phyloP scores from a whole-genome alignment of 92 coral and sea anemone genomes.

The Phenganax marumi region DNA sequence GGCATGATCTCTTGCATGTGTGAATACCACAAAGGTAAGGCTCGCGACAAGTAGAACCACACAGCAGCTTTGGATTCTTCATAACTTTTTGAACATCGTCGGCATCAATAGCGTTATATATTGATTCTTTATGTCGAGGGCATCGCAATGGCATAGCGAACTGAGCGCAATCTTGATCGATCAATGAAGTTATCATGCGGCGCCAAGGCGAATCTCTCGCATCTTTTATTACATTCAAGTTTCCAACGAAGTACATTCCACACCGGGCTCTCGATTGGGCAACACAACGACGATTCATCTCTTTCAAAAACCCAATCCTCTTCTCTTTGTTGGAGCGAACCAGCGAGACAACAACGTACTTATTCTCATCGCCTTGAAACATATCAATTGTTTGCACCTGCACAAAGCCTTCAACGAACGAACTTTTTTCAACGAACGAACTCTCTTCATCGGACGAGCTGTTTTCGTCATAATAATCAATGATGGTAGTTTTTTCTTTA shows the following conservation, averaged over 20 bases:
- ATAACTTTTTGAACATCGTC: conserved; percentile 5
- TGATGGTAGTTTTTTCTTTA: background rate
- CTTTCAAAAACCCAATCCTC: conserved; percentile 8
- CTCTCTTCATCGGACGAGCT: background rate
- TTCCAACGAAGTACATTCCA: conserved; percentile 21
- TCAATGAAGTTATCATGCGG: conserved; percentile 16
- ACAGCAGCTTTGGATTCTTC: conserved; percentile 8
- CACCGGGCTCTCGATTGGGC: conserved; percentile 24
- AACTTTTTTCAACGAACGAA: background rate
- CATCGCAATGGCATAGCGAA: conserved; percentile 23
- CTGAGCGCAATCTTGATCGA: conserved; percentile 32
- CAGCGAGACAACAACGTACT: conserved; percentile 19
- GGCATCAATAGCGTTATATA: background rate
- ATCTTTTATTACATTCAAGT: conserved; percentile 7
- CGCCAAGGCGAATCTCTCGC: conserved; percentile 5
- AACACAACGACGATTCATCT: conserved; percentile 21
- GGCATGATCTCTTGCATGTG: conserved; percentile 18
- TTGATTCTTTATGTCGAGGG: conserved; percentile 17
- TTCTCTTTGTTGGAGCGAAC: conserved; percentile 10
- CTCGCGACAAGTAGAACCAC: conserved; percentile 23
- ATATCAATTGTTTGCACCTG: conserved; percentile 42
- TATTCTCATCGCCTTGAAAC: conserved; percentile 30
- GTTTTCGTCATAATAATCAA: background rate
- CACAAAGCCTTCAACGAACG: background rate
- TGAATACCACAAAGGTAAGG: conserved; percentile 29